Base-by-base conservation (phyloP, 2,888 invertebrate species). In the Automeris io region DNA sequence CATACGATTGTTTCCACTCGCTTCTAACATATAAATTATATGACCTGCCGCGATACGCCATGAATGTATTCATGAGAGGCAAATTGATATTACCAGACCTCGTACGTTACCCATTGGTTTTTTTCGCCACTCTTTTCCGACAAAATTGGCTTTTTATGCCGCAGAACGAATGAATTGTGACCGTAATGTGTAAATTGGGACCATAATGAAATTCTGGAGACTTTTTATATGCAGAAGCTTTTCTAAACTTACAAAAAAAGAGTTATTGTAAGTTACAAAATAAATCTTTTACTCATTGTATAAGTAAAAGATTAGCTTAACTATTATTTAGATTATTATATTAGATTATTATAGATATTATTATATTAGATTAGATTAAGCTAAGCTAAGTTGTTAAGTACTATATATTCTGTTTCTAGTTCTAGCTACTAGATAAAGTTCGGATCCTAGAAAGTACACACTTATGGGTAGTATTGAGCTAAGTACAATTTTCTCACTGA, bases 11-110 rank as follows among this genome's bases (percentile, higher is more conserved):
- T 82, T 79, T 67, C 73, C 64, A 61, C 61, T 65, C 52, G 52
- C 59, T 65, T 61, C 73, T 72, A 74, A 81, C 77, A 83, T 82
- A 85, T 86, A 83, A 83, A 83, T 85, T 83, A 85, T 83, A 83
- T 82, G 86, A 83, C 82, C 76, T 70, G 66, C 66, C 67, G 61
- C 65, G 70, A 70, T 64, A 70, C 58, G 63, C 51, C 61, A 85
- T 86, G 86, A 83, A 86, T 86, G 78, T 57, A 81, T 85, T 77
- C 68, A 86, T 86, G 86, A 83, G 75, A 68, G 50, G 64, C 75
- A 83, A 86, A 85, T 86, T 86, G 85, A 86, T 85, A 86, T 80
- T 81, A 79, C 73, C 54, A 44, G 57, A 45, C 49, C 70, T 67
- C 75, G 63, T 77, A 71, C 56, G 71, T 77, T 75, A 78, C 57